Evolutionary conservation across 2,797 vertebrate species (phyloP), one percentile per base, ranked within the genome.

Genomic region (Chromis chromis): DNA sequence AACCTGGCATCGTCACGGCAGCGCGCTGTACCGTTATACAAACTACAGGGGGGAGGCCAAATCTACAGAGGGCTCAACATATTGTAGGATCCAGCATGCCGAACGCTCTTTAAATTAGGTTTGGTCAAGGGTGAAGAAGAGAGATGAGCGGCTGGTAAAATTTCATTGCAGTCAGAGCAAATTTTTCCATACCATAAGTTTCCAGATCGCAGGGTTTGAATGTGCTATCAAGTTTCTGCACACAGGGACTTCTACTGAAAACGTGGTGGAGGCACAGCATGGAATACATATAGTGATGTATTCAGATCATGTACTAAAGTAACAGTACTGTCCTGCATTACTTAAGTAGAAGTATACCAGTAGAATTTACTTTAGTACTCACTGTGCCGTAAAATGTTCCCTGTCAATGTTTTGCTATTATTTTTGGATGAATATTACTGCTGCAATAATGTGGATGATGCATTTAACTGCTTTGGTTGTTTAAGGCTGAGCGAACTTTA

Each of bases 1-100:
- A 86, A 50, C 31, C 40, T 71, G 74, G 65, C 56, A 25, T 21
- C 50, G 46, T 83, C 31, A 36, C 33, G 44, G 36, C 3, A 8
- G 63, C 74, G 67, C 49, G 58, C 5, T 76, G 67, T 58, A 66
- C 24, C 24, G 24, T 60, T 48, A 69, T 10, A 67, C 9, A 66
- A 39, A 55, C 28, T 4, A 16, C 25, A 72, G 60, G 33, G 25
- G 25, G 6, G 16, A 57, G 53, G 13, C 33, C 27, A 66, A 74
- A 64, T 36, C 59, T 71, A 36, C 71, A 62, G 49, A 46, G 54
- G 24, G 36, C 69, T 63, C 31, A 13, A 39, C 44, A 16, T 16
- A 25, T 11, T 24, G 14, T 19, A 3, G 19, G 39, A 28, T 69
- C 64, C 71, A 56, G 59, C 62, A 56, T 33, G 40, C 17, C 46